Evolutionary conservation across 2,888 invertebrate genomes (phyloP).

Genomic region (Eupithecia pulchellata): DNA sequence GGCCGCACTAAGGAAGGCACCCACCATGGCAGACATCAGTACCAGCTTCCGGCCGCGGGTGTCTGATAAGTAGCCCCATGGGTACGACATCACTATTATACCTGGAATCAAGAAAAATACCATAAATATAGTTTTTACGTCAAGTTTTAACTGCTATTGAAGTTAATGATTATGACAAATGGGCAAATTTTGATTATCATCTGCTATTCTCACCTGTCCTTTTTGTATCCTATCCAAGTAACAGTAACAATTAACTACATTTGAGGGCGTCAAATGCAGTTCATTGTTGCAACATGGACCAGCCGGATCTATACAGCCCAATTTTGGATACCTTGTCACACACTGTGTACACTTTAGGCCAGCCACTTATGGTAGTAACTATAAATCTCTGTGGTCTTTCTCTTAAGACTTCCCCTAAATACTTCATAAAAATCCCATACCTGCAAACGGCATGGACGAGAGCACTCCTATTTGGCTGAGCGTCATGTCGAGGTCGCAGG

Average conservation of each 20-base stretch:
- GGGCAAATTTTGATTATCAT: neutral
- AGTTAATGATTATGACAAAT: neutral
- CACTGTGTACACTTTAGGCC: neutral
- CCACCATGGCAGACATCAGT: conserved; percentile 72
- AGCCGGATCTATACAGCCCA: neutral
- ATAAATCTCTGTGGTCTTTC: neutral
- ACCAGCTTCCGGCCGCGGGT: conserved; percentile 68
- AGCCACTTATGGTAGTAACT: no score
- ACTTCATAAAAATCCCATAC: conserved; percentile 56
- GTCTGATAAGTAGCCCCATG: conserved; percentile 46
- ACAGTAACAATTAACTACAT: no score
- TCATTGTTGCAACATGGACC: no score
- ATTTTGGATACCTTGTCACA: neutral
- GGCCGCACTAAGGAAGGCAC: conserved; percentile 66
- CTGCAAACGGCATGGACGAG: conserved; percentile 84
- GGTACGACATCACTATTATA: conserved; percentile 47
- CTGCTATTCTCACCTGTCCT: neutral
- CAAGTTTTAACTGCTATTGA: neutral
- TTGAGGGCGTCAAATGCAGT: no score
- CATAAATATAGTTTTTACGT: neutral
- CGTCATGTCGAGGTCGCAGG: conserved; percentile 80
- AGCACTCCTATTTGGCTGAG: conserved; percentile 80
- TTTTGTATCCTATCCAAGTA: neutral
- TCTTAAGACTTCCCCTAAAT: neutral
- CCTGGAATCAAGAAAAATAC: conserved; percentile 40